Evolutionary conservation across 2,113 vertebrate species (phyloP).

Genomic region (Centropus unirufus): DNA sequence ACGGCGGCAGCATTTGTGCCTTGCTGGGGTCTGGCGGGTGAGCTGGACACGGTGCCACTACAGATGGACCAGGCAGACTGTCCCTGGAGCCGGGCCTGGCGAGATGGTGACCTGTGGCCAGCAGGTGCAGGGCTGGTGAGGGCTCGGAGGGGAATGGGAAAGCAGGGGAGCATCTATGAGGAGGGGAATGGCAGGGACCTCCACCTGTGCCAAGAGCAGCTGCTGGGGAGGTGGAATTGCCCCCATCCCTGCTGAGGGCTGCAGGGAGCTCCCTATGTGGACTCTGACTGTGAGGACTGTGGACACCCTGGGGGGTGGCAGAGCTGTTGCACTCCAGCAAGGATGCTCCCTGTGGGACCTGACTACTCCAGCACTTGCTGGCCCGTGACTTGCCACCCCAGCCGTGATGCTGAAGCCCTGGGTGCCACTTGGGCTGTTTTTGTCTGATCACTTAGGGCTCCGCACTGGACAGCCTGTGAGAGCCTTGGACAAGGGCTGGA

Average conservation of each 20-base stretch:
- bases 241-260: not conserved
- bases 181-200: not conserved
- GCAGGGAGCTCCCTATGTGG: not conserved
- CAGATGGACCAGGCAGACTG: conserved; percentile 26
- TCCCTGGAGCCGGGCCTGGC: not conserved
- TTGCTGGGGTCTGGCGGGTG: not conserved
- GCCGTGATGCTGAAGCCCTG: not conserved
- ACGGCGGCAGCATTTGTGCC: not conserved
- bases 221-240: fast-evolving
- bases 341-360: fast-evolving
- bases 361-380: not conserved
- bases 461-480: fast-evolving
- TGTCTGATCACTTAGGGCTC: not conserved
- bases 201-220: fast-evolving
- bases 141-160: not conserved
- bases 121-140: fast-evolving
- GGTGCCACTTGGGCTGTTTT: not conserved
- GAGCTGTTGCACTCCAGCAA: not conserved
- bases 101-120: not conserved
- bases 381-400: not conserved
- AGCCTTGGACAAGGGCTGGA: not conserved
- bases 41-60: not conserved
- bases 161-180: not conserved
- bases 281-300: not conserved
- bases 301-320: not conserved